Percentiles rank a stretch among this genome's conserved stretches.
phyloP scores from a whole-genome alignment of 2,888 invertebrate species.

The Spodoptera littoralis region DNA sequence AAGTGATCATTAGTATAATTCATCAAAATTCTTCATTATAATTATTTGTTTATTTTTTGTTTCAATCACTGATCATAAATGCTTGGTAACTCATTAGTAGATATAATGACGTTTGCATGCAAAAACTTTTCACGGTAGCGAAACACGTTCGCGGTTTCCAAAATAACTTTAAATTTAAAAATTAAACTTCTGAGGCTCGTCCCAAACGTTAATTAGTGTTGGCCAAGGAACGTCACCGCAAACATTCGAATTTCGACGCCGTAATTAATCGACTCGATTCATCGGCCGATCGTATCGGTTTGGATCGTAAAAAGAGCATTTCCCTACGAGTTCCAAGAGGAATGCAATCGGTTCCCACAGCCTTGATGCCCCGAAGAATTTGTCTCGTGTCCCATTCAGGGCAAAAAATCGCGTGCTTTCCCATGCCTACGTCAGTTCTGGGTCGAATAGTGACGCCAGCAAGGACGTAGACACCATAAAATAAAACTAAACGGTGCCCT shows the following conservation, averaged over 20 bases:
- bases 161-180: constrained; percentile 59
- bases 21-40: constrained; percentile 30
- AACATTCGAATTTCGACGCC: constrained; percentile 72
- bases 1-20: constrained; percentile 33
- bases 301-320: constrained; percentile 79
- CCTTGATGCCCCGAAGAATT: constrained; percentile 79
- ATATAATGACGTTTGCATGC: constrained; percentile 19
- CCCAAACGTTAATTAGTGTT: constrained; percentile 72
- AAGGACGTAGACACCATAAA: constrained; percentile 57
- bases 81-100: constrained; percentile 38
- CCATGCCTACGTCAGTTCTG: constrained; percentile 78
- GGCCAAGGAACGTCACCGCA: constrained; percentile 69
- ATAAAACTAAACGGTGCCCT: constrained; percentile 35
- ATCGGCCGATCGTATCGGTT: constrained; percentile 81
- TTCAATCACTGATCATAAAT: constrained; percentile 25
- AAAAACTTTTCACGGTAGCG: constrained; percentile 41
- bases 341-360: constrained; percentile 87
- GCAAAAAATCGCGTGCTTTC: constrained; percentile 86
- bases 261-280: constrained; percentile 83
- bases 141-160: constrained; percentile 39
- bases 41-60: constrained; percentile 40
- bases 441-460: constrained; percentile 70
- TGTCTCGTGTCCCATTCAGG: constrained; percentile 72
- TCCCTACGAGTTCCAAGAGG: constrained; percentile 74
- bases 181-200: constrained; percentile 55